Base-by-base conservation (phyloP, 1,140 invertebrate genomes). In the Manduca sexta region DNA sequence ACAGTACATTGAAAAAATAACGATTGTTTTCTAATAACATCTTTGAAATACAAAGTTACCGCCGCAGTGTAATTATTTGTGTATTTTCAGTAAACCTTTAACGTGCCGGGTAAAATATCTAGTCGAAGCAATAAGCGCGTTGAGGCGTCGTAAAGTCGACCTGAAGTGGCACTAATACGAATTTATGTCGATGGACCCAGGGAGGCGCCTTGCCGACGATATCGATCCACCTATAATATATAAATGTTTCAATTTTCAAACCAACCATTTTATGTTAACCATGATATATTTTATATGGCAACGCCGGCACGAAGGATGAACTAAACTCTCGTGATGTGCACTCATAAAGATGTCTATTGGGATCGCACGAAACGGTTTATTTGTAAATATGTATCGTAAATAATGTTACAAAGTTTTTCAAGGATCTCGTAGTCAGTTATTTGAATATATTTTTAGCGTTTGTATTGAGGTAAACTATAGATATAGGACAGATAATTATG, bases 101-200 rank as follows among this genome's bases (percentile, higher is more conserved):
- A 60, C 47, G 49, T 50, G 52, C 35, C 41, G 49, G 39, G 55
- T 43, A 62, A 59, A 26, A 60, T 69, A 65, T 54, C 56, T 62
- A 69, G 60, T 60, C 52, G 49, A 52, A 45, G 68, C 69, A 76
- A 73, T 79, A 79, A 78, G 77, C 69, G 69, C 58, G 56, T 40
- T 59, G 63, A 70, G 66, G 62, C 69, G 69, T 74, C 71, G 77
- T 80, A 84, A 84, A 82, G 73, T 79, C 76, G 76, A 79, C 70
- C 69, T 65, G 71, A 82, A 70, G 66, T 73, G 76, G 75, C 80
- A 75, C 64, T 84, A 84, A 84, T 84, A 60, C 74, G 61, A 77
- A 84, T 82, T 84, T 82, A 82, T 79, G 78, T 82, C 80, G 63
- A 77, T 62, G 70, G 72, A 76, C 73, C 67, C 58, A 61, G 63